Evolutionary conservation across 2,888 invertebrate species (phyloP), one percentile per base, ranked within the genome.

Genomic region (Callyntrura guangdongensis): DNA sequence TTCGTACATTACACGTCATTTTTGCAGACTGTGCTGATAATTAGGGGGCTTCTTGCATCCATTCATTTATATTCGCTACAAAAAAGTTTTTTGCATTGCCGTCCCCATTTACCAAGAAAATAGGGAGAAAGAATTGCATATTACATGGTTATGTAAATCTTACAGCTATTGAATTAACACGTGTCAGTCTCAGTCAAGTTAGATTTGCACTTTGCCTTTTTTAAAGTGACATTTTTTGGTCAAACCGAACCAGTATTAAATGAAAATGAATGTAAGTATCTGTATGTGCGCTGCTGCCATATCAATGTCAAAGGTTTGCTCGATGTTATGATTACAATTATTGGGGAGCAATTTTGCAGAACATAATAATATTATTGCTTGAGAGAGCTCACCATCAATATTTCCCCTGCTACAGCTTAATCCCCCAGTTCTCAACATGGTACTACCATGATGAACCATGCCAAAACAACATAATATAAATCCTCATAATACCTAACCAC

Each of bases 251-350:
- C 69, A 74, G 49, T 74, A 47, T 74, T 74, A 74, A 45, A 74
- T 22, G 47, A 72, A 72, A 72, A 72, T 72, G 74, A 74, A 74
- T 12, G 74, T 49, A 49, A 74, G 22, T 49, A 20, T 17, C 45
- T 69, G 27, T 36, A 69, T 27, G 45, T 45, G 36, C 36, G 45
- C 69, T 36, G 45, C 45, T 69, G 36, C 69, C 17, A 45, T 49
- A 49, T 22, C 20, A 74, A 74, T 74, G 74, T 74, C 74, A 74
- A 74, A 74, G 74, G 49, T 74, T 74, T 74, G 47, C 49, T 47
- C 47, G 49, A 47, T 49, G 17, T 49, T 74, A 22, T 74, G 47
- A 45, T 27, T 36, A 36, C 2, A 12, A 64, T 69, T 20, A 22
- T 49, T 74, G 49, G 47, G 49, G 20, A n/a, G 45, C 45, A 45